Conservation (phyloP, 2,888 invertebrate species). For the Drosophila lacicola region DNA sequence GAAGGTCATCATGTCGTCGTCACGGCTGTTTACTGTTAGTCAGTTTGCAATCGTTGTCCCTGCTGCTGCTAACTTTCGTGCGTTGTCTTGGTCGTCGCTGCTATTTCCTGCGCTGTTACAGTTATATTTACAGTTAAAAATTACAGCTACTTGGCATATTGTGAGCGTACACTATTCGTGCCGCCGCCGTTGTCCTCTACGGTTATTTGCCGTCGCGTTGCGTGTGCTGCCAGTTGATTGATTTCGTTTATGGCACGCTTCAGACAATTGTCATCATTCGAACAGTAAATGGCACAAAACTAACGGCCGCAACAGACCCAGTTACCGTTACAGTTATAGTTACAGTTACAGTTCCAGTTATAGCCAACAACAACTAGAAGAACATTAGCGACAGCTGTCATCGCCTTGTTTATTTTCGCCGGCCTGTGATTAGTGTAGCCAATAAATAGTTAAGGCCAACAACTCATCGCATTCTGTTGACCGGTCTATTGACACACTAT, state of each 20-base stretch:
- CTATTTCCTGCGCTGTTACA: slow-evolving; percentile 16
- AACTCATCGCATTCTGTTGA: slow-evolving; percentile 24
- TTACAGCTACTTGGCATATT: slow-evolving; percentile 28
- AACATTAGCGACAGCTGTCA: slow-evolving; percentile 50
- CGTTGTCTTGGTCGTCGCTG: slow-evolving; percentile 29
- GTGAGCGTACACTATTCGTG: slow-evolving; percentile 20
- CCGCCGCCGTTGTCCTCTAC: slow-evolving; percentile 19
- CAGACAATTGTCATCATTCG: slow-evolving; percentile 56
- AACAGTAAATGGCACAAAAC: slow-evolving; percentile 59
- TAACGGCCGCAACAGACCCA: slow-evolving; percentile 46
- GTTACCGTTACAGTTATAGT: slow-evolving; percentile 28
- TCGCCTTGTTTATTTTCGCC: slow-evolving; percentile 48
- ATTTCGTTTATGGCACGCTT: slow-evolving; percentile 60
- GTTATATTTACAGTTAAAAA: neutral
- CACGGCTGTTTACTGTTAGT: slow-evolving; percentile 53
- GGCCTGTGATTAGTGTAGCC: slow-evolving; percentile 41
- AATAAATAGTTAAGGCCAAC: slow-evolving; percentile 42
- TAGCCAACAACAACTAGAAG: slow-evolving; percentile 15
- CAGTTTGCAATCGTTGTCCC: slow-evolving; percentile 50
- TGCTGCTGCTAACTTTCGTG: slow-evolving; percentile 47
- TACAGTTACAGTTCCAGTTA: slow-evolving; percentile 22
- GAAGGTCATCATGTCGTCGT: slow-evolving; percentile 82
- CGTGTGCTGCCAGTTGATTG: slow-evolving; percentile 57
- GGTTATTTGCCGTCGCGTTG: slow-evolving; percentile 23
- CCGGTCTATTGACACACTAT: slow-evolving; percentile 31